Conservation (phyloP, 2,113 vertebrate genomes). For the Colossoma macropomum region DNA sequence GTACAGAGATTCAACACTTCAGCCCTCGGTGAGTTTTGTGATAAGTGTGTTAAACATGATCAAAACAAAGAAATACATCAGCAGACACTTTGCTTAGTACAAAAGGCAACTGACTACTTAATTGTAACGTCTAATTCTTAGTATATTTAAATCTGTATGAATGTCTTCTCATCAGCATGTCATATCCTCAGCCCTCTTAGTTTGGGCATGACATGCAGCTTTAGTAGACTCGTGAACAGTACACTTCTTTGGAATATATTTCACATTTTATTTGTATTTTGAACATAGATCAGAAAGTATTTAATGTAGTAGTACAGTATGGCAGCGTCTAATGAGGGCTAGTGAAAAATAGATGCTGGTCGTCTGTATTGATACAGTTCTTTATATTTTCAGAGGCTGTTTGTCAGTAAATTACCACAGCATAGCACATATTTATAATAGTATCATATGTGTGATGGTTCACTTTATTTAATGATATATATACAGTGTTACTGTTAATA, state of each 20-base stretch:
- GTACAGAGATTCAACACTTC: conserved; percentile 33
- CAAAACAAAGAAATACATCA: not conserved
- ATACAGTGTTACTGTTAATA: too few species aligned
- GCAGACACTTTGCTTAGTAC: too few species aligned
- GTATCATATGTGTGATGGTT: too few species aligned
- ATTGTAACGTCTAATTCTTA: too few species aligned
- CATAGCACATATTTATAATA: too few species aligned
- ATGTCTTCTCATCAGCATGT: too few species aligned
- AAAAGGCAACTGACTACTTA: too few species aligned
- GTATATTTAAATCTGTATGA: too few species aligned
- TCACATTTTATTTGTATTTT: not conserved
- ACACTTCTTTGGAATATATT: not conserved
- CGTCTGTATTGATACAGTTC: not conserved
- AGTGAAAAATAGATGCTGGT: not conserved
- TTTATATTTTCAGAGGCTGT: not conserved
- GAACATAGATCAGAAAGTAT: not conserved
- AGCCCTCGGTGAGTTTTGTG: conserved; percentile 18
- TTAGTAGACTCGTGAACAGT: not conserved
- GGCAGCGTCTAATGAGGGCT: not conserved
- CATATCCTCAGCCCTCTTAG: too few species aligned
- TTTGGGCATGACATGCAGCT: not conserved
- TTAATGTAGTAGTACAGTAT: not conserved
- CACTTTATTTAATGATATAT: too few species aligned
- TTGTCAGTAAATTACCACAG: not conserved
- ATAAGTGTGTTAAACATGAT: not conserved